Conservation (phyloP, 1,140 invertebrate species). For the Euborellia annulipes region DNA sequence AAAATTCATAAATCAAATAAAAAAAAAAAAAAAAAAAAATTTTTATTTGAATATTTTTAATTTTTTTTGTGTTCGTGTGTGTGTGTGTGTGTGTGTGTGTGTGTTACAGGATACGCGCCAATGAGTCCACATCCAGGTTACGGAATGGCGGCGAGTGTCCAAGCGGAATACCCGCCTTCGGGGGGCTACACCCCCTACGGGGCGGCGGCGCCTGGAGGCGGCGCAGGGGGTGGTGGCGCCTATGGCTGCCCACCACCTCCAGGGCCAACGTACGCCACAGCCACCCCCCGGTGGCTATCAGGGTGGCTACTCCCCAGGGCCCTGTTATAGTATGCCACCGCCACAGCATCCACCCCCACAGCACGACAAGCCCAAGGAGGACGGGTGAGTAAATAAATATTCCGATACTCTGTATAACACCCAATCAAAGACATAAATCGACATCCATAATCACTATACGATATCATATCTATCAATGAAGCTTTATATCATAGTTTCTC, state of each 20-base stretch:
- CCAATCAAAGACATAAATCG: too few relatives aligned
- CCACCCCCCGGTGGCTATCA: constrained; percentile 33
- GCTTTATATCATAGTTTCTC: too few relatives aligned
- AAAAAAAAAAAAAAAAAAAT: too few relatives aligned
- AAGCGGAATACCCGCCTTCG: constrained; percentile 60
- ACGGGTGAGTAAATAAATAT: constrained; percentile 60
- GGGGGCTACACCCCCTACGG: constrained; percentile 50
- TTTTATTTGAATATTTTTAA: too few relatives aligned
- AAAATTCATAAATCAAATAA: too few relatives aligned
- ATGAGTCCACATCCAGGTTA: constrained; percentile 71
- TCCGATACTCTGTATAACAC: too few relatives aligned
- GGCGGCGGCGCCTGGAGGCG: constrained; percentile 43
- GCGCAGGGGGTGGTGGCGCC: constrained; percentile 36
- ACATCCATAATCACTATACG: too few relatives aligned
- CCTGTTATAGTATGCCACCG: constrained; percentile 70
- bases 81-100: too few relatives aligned
- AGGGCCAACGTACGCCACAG: constrained; percentile 38
- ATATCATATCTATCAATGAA: too few relatives aligned
- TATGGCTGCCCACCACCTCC: constrained; percentile 43
- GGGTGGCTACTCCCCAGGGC: constrained; percentile 50
- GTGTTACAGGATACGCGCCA: constrained; percentile 54
- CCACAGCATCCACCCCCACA: constrained; percentile 45
- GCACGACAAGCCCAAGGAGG: constrained; percentile 57
- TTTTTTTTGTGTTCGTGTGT: too few relatives aligned
- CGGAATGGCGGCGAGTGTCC: constrained; percentile 49